Evolutionary conservation across 2,888 invertebrate genomes (phyloP), one percentile per base, ranked within the genome.

Genomic region (Drosophila demipolita): DNA sequence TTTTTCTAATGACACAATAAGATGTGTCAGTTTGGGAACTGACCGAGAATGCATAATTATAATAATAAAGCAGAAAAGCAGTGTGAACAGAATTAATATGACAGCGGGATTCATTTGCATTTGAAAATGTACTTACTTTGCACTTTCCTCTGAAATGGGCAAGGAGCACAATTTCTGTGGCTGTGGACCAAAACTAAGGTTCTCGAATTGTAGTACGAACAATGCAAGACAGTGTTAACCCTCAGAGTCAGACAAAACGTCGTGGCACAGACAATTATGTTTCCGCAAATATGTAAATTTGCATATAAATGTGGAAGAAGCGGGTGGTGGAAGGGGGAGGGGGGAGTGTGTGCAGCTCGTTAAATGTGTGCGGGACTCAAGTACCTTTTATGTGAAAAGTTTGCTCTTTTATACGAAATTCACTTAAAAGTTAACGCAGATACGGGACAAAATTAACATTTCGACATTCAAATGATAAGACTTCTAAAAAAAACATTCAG

Each of bases 341-440:
- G 23, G 32, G 53, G 59, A 35, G 32, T 55, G 69, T 57, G 52
- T 61, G 40, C 40, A 70, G 55, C 59, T 66, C 54, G 69, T 75
- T 63, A 72, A 78, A 75, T 75, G 66, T 64, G 59, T 53, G 67
- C 65, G 67, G 59, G 66, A 57, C 62, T 70, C n/a, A 40, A 29
- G 60, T 61, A 75, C 61, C 80, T 73, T 84, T 82, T 82, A 82
- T 82, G 84, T 61, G 82, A 82, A 82, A 82, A 82, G 72, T 82
- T 80, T 80, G 63, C 50, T 68, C 77, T 73, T 84, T 82, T 78
- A 80, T 82, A 80, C 50, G 74, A 78, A 78, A 71, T 73, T 80
- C 82, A 78, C 70, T 82, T 73, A 72, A 78, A 84, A 82, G 70
- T 82, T 82, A 57, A 49, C 42, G 48, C 76, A 76, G 82, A 81